Evolutionary conservation across 1,140 invertebrate genomes (phyloP), one percentile per base, ranked within the genome.

Genomic region (Asobara japonica): DNA sequence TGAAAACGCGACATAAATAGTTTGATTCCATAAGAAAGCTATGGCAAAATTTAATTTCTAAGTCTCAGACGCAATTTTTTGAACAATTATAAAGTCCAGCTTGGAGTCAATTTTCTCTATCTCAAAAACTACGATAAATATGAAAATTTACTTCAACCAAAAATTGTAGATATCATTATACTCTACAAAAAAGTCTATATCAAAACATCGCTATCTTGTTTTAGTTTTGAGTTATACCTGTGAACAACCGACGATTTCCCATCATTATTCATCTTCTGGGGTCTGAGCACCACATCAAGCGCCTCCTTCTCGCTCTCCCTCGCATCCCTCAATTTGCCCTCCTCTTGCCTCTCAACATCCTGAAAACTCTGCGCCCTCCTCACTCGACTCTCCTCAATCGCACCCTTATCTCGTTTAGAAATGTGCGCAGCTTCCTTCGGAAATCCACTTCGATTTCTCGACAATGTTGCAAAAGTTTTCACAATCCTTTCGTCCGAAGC

Each of bases 201-300:
- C n/a, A n/a, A n/a, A n/a, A n/a, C n/a, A n/a, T n/a, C n/a, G n/a
- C n/a, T n/a, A n/a, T n/a, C n/a, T n/a, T n/a, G n/a, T n/a, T n/a
- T n/a, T n/a, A n/a, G n/a, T n/a, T n/a, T n/a, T n/a, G n/a, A n/a
- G n/a, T n/a, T n/a, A n/a, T n/a, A n/a, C n/a, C n/a, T n/a, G 11
- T 84, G 81, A 30, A 86, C 74, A n/a, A 74, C 76, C 5, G 65
- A 74, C 3, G 65, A 74, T 10, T 18, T 69, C 51, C 79, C 74
- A 41, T 81, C 72, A 7, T n/a, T n/a, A n/a, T n/a, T n/a, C n/a
- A n/a, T n/a, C n/a, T 18, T 25, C 11, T 45, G 51, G 51, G n/a
- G 16, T n/a, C 51, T 56, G 18, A 56, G 22, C 4, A 22, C 6
- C 2, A 56, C 22, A 11, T 25, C 25, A 10, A 20, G 11, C 10